phyloP scores from a whole-genome alignment of 2,113 vertebrate species.

The Myxocyprinus asiaticus region DNA sequence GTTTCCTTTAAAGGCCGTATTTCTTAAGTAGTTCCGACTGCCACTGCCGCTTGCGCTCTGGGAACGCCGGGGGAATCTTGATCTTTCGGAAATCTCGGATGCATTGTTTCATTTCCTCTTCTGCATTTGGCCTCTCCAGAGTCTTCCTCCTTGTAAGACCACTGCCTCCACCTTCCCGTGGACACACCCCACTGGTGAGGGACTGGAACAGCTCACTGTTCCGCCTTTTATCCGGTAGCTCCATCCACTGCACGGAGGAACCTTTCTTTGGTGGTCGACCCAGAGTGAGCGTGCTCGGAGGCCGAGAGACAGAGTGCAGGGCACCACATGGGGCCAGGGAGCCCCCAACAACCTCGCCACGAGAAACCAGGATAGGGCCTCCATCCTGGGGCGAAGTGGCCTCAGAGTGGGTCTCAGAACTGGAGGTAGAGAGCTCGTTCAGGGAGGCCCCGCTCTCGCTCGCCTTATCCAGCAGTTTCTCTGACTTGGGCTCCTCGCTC shows the following conservation, averaged over 20 bases:
- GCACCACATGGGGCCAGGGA: conserved; percentile 57
- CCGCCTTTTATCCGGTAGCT: conserved; percentile 82
- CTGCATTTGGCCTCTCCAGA: conserved; percentile 82
- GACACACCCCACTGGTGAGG: conserved; percentile 76
- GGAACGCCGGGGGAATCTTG: conserved; percentile 86
- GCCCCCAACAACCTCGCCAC: conserved; percentile 52
- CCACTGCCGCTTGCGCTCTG: conserved; percentile 87
- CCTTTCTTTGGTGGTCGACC: conserved; percentile 85
- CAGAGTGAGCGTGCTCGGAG: conserved; percentile 84
- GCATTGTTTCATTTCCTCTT: conserved; percentile 91
- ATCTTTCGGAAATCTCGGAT: conserved; percentile 90
- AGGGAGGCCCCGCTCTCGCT: conserved; percentile 88
- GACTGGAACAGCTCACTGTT: conserved; percentile 93
- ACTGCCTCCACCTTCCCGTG: conserved; percentile 67
- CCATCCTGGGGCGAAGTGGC: conserved; percentile 83
- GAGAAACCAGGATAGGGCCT: conserved; percentile 37
- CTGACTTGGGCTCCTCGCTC: conserved; percentile 76
- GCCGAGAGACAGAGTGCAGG: conserved; percentile 75
- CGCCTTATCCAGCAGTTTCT: conserved; percentile 83
- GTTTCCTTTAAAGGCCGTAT: conserved; percentile 79
- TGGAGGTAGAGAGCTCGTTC: conserved; percentile 86
- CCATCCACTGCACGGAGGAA: conserved; percentile 81
- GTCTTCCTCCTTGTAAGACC: conserved; percentile 86
- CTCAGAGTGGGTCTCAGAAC: conserved; percentile 88
- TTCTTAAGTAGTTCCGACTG: conserved; percentile 89